These are phyloP conservation scores for Siphlonurus alternatus DNA, from an alignment of 2,888 invertebrate species.

Conservation along the genomic window DNA sequence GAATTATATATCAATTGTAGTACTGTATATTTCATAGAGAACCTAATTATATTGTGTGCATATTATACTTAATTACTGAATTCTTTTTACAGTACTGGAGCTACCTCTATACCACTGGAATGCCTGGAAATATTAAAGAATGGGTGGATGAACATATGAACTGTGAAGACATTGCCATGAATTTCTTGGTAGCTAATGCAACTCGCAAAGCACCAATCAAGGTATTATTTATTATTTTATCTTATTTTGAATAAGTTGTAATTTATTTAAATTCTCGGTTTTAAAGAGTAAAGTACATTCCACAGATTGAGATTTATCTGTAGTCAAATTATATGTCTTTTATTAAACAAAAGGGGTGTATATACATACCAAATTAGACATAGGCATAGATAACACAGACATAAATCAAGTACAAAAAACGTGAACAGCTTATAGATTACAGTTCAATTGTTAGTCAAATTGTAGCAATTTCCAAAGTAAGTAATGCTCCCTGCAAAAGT, in stretches of 20 bases:
- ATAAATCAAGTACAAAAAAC: no score
- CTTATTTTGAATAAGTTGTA: neutral
- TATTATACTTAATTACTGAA: neutral
- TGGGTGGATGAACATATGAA: constrained; percentile 96
- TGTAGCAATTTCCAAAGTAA: no score
- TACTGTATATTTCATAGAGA: neutral
- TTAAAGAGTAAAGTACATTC: neutral
- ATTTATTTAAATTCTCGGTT: neutral
- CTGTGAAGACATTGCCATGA: constrained; percentile 97
- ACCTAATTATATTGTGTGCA: neutral
- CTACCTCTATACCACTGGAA: constrained; percentile 75
- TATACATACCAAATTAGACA: no score
- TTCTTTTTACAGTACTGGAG: constrained; percentile 55
- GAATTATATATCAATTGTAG: neutral
- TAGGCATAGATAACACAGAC: no score
- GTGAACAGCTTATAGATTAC: no score
- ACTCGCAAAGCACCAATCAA: constrained; percentile 90
- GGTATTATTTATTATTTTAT: constrained; percentile 30
- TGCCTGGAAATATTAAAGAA: constrained; percentile 67
- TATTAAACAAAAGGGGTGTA: no score
- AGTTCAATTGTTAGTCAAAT: no score
- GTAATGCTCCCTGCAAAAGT: no score
- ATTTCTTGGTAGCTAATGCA: constrained; percentile 83
- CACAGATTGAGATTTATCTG: neutral
- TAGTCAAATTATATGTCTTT: constrained; percentile 3